These are phyloP conservation scores for Cetoscarus ocellatus DNA, from an alignment of 2,797 vertebrate genomes.

Conservation along the genomic window DNA sequence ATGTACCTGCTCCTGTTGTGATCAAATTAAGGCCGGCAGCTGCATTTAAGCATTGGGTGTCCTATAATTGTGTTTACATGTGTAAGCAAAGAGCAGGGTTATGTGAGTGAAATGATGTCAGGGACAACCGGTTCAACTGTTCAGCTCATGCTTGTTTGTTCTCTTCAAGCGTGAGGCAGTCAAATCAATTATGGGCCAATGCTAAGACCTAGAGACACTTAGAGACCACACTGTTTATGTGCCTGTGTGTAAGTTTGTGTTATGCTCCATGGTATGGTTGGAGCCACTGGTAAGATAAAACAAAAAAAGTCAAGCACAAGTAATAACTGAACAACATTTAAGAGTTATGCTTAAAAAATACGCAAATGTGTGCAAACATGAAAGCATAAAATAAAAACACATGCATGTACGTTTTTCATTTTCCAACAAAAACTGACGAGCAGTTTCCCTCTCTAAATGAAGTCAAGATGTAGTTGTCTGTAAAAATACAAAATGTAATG, in stretches of 20 bases:
- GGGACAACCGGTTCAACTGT: conserved; percentile 40
- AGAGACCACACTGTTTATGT: conserved; percentile 1
- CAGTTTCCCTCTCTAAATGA: conserved; percentile 4
- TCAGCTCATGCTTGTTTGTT: conserved; percentile 27
- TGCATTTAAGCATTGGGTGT: conserved; percentile 6
- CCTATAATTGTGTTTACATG: conserved; percentile 36
- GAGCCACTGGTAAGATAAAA: neutral
- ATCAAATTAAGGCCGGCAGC: conserved; percentile 11
- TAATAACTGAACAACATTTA: neutral
- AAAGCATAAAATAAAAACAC: neutral
- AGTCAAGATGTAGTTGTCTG: conserved; percentile 9
- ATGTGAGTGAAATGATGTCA: conserved; percentile 13
- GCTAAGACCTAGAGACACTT: conserved; percentile 10
- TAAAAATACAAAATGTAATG: neutral
- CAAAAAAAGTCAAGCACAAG: neutral
- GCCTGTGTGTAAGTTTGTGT: neutral
- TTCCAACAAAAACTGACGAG: neutral
- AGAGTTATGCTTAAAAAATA: conserved; percentile 14
- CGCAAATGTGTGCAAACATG: neutral
- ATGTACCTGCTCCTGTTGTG: neutral
- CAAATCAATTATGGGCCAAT: conserved; percentile 48
- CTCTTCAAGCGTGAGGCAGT: conserved; percentile 32
- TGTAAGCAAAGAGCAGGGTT: conserved; percentile 22
- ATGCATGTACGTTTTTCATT: neutral
- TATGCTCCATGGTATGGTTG: neutral